Evolutionary conservation across 2,113 vertebrate species (phyloP).

Genomic region (Nothobranchius furzeri): DNA sequence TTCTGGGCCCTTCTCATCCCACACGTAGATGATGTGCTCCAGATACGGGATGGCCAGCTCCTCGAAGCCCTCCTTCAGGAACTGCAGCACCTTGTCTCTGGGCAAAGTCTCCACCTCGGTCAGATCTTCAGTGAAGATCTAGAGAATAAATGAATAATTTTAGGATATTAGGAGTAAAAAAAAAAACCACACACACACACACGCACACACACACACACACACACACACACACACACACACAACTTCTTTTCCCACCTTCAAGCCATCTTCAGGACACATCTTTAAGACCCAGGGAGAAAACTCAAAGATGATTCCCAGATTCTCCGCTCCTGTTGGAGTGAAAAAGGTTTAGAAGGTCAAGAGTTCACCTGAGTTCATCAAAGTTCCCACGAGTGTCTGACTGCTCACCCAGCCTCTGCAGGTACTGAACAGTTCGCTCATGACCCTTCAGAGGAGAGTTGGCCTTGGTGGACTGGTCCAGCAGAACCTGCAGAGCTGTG

Average conservation of each 20-base stretch:
- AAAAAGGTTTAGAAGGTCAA: background rate
- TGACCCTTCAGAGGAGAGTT: conserved; percentile 98
- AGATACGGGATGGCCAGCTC: conserved; percentile 92
- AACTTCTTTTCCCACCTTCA: conserved; percentile 82
- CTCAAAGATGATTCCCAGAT: conserved; percentile 92
- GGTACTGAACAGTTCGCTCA: conserved; percentile 96
- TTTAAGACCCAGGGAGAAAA: conserved; percentile 97
- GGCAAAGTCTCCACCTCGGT: conserved; percentile 93
- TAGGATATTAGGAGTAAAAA: too few species aligned
- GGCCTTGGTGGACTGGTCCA: conserved; percentile 98
- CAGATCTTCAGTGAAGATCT: conserved; percentile 99
- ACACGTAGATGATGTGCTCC: conserved; percentile 91
- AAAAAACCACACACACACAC: too few species aligned
- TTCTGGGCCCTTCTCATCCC: conserved; percentile 88
- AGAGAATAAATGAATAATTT: conserved; percentile 13
- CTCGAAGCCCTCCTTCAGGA: conserved; percentile 92
- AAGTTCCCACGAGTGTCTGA: too few species aligned
- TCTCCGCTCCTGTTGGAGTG: conserved; percentile 85
- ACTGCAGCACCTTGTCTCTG: conserved; percentile 87
- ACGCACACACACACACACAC: too few species aligned
- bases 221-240: too few species aligned
- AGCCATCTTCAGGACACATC: conserved; percentile 92
- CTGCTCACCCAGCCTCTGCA: conserved; percentile 91
- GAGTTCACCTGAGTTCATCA: too few species aligned
- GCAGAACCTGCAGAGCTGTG: conserved; percentile 91